Evolutionary conservation across 2,888 invertebrate genomes (phyloP).

Genomic region (Cantharis nigra): DNA sequence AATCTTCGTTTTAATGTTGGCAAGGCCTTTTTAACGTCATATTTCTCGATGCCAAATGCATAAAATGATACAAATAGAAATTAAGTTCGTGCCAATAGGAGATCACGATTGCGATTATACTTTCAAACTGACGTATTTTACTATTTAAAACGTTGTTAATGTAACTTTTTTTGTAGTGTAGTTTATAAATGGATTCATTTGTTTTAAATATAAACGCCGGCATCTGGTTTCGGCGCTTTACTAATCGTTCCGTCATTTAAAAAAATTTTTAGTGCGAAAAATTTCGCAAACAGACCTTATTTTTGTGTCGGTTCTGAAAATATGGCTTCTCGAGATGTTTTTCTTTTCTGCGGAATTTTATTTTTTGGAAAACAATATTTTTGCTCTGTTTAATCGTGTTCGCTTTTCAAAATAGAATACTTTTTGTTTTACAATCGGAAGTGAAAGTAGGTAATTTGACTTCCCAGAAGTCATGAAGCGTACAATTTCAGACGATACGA

Average conservation of each 20-base stretch:
- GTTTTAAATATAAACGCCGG: neutral
- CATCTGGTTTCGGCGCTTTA: neutral
- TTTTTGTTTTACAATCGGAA: neutral
- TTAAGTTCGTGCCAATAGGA: neutral
- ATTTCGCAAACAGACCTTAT: neutral
- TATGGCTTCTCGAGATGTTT: neutral
- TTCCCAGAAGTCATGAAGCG: neutral
- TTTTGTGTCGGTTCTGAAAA: neutral
- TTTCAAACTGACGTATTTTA: neutral
- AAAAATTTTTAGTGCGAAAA: neutral
- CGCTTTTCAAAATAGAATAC: neutral
- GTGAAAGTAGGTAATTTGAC: neutral
- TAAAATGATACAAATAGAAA: neutral
- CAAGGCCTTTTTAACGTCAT: constrained; percentile 10
- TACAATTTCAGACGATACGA: neutral
- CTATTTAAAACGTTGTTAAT: neutral
- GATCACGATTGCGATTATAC: neutral
- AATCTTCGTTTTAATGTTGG: constrained; percentile 8
- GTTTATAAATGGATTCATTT: neutral
- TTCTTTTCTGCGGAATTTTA: neutral
- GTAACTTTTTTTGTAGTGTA: neutral
- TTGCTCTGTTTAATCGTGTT: neutral
- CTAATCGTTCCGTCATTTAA: neutral
- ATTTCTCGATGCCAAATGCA: constrained; percentile 14
- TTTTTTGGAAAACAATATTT: too few relatives aligned